These are phyloP conservation scores for Patella pellucida DNA, from an alignment of 2,888 invertebrate genomes.

Conservation along the genomic window DNA sequence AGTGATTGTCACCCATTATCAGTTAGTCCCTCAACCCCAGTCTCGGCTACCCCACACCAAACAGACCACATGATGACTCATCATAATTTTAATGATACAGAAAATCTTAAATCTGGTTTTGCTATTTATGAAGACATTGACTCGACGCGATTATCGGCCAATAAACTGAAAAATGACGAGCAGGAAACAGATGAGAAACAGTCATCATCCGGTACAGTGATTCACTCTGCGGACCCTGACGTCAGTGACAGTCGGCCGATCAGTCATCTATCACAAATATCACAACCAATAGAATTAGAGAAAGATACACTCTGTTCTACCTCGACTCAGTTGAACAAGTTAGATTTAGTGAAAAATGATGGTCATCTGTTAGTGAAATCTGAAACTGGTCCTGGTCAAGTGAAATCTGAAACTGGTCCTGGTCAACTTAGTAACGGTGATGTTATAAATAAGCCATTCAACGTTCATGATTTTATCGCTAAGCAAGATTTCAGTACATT, in stretches of 20 bases:
- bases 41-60: conserved; percentile 17
- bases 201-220: background rate
- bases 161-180: background rate
- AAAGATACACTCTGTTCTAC: background rate
- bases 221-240: too few species aligned
- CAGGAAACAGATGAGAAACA: background rate
- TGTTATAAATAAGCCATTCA: background rate
- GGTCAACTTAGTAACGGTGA: background rate
- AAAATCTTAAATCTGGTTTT: background rate
- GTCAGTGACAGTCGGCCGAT: too few species aligned
- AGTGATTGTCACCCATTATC: too few species aligned
- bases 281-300: too few species aligned
- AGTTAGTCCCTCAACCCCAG: background rate
- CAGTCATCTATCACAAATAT: too few species aligned
- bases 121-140: conserved; percentile 9
- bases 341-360: too few species aligned
- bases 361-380: too few species aligned
- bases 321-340: background rate
- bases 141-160: background rate
- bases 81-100: too few species aligned
- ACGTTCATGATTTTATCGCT: background rate
- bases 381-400: too few species aligned
- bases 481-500: background rate
- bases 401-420: too few species aligned
- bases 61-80: background rate